Percentiles rank a stretch among this genome's conserved stretches.
phyloP scores from a whole-genome alignment of 2,888 invertebrate species.

The Pharmacophagus antenor region DNA sequence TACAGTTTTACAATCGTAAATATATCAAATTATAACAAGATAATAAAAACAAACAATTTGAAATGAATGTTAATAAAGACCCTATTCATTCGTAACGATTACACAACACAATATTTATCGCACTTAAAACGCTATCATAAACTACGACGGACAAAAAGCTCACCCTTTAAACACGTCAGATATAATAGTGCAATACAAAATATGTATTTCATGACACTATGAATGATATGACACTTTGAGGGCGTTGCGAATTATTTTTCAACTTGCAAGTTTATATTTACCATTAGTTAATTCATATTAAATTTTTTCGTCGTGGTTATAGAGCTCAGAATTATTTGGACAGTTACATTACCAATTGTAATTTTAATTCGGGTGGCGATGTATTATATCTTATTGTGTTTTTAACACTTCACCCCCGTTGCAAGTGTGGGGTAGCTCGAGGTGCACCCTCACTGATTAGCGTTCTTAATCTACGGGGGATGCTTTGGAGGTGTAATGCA shows the following conservation, averaged over 20 bases:
- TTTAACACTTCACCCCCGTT: slow-evolving; percentile 74
- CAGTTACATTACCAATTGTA: slow-evolving; percentile 30
- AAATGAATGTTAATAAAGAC: slow-evolving; percentile 32
- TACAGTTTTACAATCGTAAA: neutral
- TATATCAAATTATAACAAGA: neutral
- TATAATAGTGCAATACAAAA: slow-evolving; percentile 68
- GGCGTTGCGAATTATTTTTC: slow-evolving; percentile 75
- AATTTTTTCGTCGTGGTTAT: slow-evolving; percentile 34
- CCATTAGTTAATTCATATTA: neutral
- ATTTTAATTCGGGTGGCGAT: slow-evolving; percentile 35
- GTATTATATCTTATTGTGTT: slow-evolving; percentile 76
- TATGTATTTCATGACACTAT: slow-evolving; percentile 75
- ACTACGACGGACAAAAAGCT: slow-evolving; percentile 50
- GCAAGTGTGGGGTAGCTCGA: slow-evolving; percentile 53
- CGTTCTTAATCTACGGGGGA: slow-evolving; percentile 75
- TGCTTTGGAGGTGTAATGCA: slow-evolving; percentile 51
- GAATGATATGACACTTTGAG: slow-evolving; percentile 79
- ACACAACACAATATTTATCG: slow-evolving; percentile 46
- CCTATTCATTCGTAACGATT: slow-evolving; percentile 22
- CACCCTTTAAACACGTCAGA: slow-evolving; percentile 51
- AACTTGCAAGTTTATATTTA: slow-evolving; percentile 36
- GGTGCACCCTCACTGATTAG: slow-evolving; percentile 78
- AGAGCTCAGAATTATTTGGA: slow-evolving; percentile 36
- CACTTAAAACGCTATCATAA: slow-evolving; percentile 50
- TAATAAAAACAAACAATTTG: slow-evolving; percentile 28